Percentiles rank a stretch among this genome's conserved stretches.
Evolutionary conservation across 2,113 vertebrate genomes (phyloP).

Genomic region (Syngnathus typhle): DNA sequence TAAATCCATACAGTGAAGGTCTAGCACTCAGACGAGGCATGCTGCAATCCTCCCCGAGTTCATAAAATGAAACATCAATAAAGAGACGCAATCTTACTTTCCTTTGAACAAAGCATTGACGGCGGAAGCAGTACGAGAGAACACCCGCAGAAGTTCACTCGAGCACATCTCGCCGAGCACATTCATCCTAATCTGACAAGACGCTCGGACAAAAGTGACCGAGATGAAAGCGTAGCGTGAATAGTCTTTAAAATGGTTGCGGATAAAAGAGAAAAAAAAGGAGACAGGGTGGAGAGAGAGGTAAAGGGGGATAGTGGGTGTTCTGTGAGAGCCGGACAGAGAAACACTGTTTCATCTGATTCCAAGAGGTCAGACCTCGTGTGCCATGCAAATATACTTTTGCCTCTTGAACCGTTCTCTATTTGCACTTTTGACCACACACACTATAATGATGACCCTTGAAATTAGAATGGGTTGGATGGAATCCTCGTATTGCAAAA

Average conservation of each 20-base stretch:
- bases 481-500: no score
- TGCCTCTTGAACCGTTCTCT: not conserved
- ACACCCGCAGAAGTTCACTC: conserved; percentile 31
- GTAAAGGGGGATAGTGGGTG: conserved; percentile 55
- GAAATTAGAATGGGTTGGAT: not conserved
- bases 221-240: conserved; percentile 44
- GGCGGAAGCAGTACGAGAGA: conserved; percentile 1
- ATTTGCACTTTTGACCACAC: not conserved
- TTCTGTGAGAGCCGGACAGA: conserved; percentile 64
- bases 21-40: conserved; percentile 7
- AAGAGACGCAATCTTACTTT: not conserved
- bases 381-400: conserved; percentile 9
- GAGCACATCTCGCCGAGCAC: conserved; percentile 20
- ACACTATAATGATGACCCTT: conserved; percentile 4
- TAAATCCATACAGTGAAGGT: conserved; percentile 36
- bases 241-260: conserved; percentile 54
- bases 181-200: conserved; percentile 40
- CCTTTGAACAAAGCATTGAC: not conserved
- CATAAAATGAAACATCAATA: conserved; percentile 1
- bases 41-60: not conserved
- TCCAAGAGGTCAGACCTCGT: conserved; percentile 58
- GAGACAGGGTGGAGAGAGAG: not conserved
- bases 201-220: conserved; percentile 26
- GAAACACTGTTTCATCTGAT: conserved; percentile 65
- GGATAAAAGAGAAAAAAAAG: conserved; percentile 6